Conservation (phyloP, 2,113 vertebrate genomes). For the Neomonachus schauinslandi region DNA sequence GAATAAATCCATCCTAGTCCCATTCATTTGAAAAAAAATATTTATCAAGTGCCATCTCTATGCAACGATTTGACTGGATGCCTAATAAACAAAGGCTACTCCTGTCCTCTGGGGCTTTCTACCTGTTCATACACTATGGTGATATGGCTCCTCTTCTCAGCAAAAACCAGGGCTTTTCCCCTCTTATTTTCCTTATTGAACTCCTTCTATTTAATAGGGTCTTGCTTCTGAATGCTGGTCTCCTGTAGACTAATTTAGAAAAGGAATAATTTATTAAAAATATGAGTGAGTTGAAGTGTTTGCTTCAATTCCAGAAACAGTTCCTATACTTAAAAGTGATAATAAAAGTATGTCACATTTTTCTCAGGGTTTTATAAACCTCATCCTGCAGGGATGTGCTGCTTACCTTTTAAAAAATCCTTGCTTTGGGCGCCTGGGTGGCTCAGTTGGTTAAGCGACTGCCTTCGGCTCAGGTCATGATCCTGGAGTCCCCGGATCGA, state of each 20-base stretch:
- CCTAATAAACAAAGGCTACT: not conserved
- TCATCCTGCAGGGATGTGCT: not conserved
- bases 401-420: not conserved
- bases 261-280: not conserved
- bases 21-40: not conserved
- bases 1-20: not conserved
- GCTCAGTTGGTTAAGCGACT: too few species aligned
- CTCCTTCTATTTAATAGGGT: not conserved
- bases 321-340: not conserved
- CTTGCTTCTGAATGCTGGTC: not conserved
- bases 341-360: not conserved
- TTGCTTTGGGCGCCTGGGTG: too few species aligned
- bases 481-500: too few species aligned
- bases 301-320: not conserved
- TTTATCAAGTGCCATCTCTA: not conserved
- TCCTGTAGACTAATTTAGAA: not conserved
- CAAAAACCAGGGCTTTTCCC: not conserved
- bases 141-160: not conserved
- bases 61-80: not conserved
- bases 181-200: not conserved
- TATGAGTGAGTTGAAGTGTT: not conserved
- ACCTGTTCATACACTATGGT: not conserved
- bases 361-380: not conserved
- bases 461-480: too few species aligned
- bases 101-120: accelerated